Evolutionary conservation across 2,797 vertebrate species (phyloP).

Genomic region (Lithobates pipiens): DNA sequence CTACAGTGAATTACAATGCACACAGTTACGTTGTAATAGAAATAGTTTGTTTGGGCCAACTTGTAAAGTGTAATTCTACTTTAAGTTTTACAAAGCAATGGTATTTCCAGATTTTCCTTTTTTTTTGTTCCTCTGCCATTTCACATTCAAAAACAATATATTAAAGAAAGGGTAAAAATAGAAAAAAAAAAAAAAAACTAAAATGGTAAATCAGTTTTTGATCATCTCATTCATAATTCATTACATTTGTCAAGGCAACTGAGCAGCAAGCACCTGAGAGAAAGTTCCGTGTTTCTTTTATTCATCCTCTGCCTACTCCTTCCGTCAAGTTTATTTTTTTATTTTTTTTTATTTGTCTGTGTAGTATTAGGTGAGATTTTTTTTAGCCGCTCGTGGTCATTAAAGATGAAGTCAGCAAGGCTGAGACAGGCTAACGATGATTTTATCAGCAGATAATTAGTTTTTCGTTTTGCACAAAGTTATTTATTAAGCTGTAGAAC

Average conservation of each 20-base stretch:
- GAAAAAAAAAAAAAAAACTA: neutral
- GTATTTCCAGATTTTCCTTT: neutral
- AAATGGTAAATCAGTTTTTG: neutral
- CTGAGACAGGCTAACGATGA: constrained; percentile 74
- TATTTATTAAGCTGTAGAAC: constrained; percentile 74
- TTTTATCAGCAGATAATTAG: constrained; percentile 69
- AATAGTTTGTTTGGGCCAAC: no score
- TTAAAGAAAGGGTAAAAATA: neutral
- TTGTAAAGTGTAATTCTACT: no score
- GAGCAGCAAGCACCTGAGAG: neutral
- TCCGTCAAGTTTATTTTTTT: neutral
- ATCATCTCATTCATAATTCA: neutral
- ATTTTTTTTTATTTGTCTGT: neutral
- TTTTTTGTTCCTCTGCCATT: no score
- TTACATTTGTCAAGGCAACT: neutral
- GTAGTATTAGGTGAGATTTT: constrained; percentile 50
- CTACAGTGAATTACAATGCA: no score
- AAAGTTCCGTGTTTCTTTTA: neutral
- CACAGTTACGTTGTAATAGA: no score
- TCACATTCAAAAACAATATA: neutral
- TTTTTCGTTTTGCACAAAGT: constrained; percentile 66
- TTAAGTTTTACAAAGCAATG: no score
- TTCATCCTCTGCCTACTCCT: neutral
- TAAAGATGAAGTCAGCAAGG: constrained; percentile 75
- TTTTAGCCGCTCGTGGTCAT: constrained; percentile 63